phyloP scores from a whole-genome alignment of 2,888 invertebrate species.

The Smittia sp. region DNA sequence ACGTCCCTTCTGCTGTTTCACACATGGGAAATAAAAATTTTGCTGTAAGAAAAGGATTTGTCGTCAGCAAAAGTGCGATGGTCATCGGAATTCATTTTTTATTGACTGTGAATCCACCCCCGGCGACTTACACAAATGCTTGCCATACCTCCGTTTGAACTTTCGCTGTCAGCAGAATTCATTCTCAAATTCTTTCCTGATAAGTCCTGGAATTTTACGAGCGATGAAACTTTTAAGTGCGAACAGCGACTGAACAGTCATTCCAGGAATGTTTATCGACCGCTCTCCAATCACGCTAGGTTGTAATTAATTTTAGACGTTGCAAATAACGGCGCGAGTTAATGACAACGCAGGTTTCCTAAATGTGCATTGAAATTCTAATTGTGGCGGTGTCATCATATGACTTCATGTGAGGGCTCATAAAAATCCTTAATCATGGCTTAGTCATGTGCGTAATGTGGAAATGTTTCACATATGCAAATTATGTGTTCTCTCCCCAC shows the following conservation, averaged over 20 bases:
- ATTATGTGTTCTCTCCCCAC: constrained; percentile 29
- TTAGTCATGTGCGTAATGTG: constrained; percentile 35
- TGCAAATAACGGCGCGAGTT: constrained; percentile 9
- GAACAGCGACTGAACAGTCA: background rate
- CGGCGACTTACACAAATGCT: constrained; percentile 14
- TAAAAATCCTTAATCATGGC: background rate
- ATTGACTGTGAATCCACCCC: constrained; percentile 12
- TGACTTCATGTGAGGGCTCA: background rate
- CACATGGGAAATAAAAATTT: constrained; percentile 36
- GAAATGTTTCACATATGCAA: constrained; percentile 39
- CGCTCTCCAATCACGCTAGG: background rate
- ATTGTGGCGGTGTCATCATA: background rate
- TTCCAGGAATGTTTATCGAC: background rate
- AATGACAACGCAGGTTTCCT: constrained; percentile 16
- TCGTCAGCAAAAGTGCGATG: constrained; percentile 26
- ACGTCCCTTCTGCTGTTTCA: background rate
- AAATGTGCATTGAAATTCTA: constrained; percentile 35
- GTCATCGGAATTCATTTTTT: constrained; percentile 36
- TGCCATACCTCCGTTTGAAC: constrained; percentile 24
- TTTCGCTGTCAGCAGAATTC: constrained; percentile 31
- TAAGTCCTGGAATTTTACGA: background rate
- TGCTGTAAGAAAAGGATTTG: constrained; percentile 24
- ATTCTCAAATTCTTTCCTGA: background rate
- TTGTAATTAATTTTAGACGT: background rate
- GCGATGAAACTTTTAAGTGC: background rate